Evolutionary conservation across 1,140 invertebrate species (phyloP), one percentile per base, ranked within the genome.

Genomic region (Leptinotarsa lineolata): DNA sequence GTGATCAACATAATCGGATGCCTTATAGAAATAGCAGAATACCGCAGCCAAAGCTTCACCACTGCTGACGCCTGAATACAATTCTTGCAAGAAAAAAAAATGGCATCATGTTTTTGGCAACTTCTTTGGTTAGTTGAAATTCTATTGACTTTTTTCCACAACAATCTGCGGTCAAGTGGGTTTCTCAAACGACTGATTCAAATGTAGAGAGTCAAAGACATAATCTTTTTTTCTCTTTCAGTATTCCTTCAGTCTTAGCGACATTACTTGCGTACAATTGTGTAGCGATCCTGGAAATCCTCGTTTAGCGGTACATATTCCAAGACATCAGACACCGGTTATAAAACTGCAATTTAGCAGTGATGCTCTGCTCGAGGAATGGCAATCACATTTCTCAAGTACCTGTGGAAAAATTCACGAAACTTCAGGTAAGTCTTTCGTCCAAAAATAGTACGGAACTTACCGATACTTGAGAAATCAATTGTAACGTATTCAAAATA

Each of bases 351-450:
- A 93, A 84, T 93, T 95, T 84, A 84, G 87, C 20, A 90, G 91
- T 77, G 94, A 95, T 84, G 89, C 90, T 58, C 92, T 95, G 85
- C 88, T 94, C 85, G 93, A 95, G 85, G 94, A 96, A 82, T 96
- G 94, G 94, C 88, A 95, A 64, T 89, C 90, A 48, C 89, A 94
- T 81, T 87, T 95, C 73, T 88, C 89, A n/a, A 89, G 87, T 80
- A 90, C 80, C 58, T 83, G 81, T 68, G 76, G 77, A 54, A 77
- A 83, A 73, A 72, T 84, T 6, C 75, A 80, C 54, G 68, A 81
- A 16, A 69, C 68, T 18, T 21, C 61, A 63, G 20, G 24, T 22
- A 30, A 63, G 20, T 63, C 24, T 12, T 59, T 16, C 20, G 20
- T 59, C 20, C 0, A 59, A 16, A 59, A 59, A 59, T n/a, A 16